Evolutionary conservation across 64 coral and sea anemone species (phyloP), one percentile per base, ranked within the genome.

Genomic region (Porites australiensis): DNA sequence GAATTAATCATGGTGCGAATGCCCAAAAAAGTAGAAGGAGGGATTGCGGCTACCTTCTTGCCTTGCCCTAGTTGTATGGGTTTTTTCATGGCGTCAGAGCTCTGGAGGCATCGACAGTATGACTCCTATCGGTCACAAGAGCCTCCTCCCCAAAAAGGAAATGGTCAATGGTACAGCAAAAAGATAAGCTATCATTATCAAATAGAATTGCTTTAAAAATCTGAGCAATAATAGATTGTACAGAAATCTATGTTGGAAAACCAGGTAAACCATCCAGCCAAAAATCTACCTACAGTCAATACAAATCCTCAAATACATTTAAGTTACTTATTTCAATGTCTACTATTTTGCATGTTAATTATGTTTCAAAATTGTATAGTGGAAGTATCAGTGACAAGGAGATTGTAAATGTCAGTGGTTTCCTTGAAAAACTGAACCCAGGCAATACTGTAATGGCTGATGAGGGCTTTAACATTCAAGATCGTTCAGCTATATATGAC

Each of bases 191-290:
- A 9, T 54, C 52, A 54, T 54, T 9, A 54, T 54, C 52, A 9
- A 9, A 54, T n/a, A 87, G 90, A 64, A 76, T 19, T 75, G 44
- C 46, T 79, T 95, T 48, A 78, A 71, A 47, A 87, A 95, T 95
- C n/a, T 95, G 43, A 87, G 93, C 81, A 87, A 87, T 95, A 87
- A 91, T 95, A 95, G 82, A 79, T 90, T 79, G 88, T 50, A 90
- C 88, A 65, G 64, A 95, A 91, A 87, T 88, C 67, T 88, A 88
- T 94, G 58, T 94, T 94, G 86, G 88, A 82, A 93, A 88, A 80
- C 92, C 92, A 74, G 80, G 52, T 19, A 88, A 88, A 69, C 85
- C 85, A 74, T 94, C 92, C 50, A 94, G 77, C 86, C 86, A 95
- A 82, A 95, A 58, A 71, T 75, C 87, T 48, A 89, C 87, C 13